Evolutionary conservation across 1,140 invertebrate species (phyloP), one percentile per base, ranked within the genome.

Genomic region (Zaprionus nigranus): DNA sequence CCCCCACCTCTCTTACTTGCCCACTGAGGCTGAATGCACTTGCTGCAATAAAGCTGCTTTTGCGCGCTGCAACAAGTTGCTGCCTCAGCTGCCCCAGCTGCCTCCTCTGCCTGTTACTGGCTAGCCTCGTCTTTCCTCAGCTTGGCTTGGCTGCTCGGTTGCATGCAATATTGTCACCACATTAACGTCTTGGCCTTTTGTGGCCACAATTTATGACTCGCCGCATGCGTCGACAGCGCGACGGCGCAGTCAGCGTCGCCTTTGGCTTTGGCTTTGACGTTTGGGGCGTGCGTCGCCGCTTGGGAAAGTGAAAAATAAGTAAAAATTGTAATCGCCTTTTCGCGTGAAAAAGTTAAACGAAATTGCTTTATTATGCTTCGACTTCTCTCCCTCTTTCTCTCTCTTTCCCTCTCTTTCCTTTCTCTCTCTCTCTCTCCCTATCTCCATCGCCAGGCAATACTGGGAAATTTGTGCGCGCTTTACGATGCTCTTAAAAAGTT

Each of bases 101-200:
- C 28, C 28, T 34, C 30, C 9, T 11, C 30, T 30, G 30, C 30
- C 26, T 6, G 26, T 1, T 11, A 2, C 28, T 30, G 2, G 15
- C 5, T n/a, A 17, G 40, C 7, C n/a, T 43, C 40, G n/a, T 1
- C 38, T n/a, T 11, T n/a, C 40, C n/a, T 43, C 40, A 5, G 15
- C 38, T 40, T n/a, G 38, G 6, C 40, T 7, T 70, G 78, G 70
- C 75, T 88, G 84, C 40, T 7, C 77, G 78, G 74, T 80, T 88
- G 84, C 84, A 90, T 88, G 85, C 86, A 90, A 88, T 88, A 88
- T 90, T 88, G 85, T 88, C 85, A 90, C 78, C 85, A 88, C 85
- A 90, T 88, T 88, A 90, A 90, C 85, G 85, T 90, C 85, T 90
- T 84, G 63, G 86, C 85, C 85, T 90, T 90, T 90, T 90, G 86